These are phyloP conservation scores for Trogon melanurus DNA, from an alignment of 2,113 vertebrate species.

Conservation along the genomic window DNA sequence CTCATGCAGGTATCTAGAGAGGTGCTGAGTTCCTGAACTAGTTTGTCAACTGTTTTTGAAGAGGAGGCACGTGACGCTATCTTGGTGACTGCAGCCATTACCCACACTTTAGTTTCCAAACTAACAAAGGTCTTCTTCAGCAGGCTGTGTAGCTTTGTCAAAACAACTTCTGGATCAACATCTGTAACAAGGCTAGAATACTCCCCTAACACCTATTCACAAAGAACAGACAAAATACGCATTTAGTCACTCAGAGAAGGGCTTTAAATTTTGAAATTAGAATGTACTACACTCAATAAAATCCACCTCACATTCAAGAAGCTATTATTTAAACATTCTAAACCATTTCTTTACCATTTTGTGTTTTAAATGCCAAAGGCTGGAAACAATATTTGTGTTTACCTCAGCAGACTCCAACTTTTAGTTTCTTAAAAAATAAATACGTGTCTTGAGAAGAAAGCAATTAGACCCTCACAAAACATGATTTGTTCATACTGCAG, in stretches of 20 bases:
- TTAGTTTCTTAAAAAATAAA: not conserved
- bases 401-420: not conserved
- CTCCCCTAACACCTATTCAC: conserved; percentile 89
- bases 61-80: conserved; percentile 70
- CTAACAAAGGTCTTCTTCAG: conserved; percentile 79
- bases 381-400: not conserved
- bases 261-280: not conserved
- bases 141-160: conserved; percentile 79
- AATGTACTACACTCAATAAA: not conserved
- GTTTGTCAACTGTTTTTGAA: conserved; percentile 68
- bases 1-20: conserved; percentile 89
- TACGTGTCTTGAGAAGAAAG: not conserved
- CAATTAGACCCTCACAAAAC: not conserved
- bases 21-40: conserved; percentile 78
- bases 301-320: not conserved
- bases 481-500: not conserved
- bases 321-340: not conserved
- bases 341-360: not conserved
- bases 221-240: not conserved
- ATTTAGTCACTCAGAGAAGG: not conserved
- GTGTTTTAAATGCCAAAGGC: not conserved
- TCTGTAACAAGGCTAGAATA: conserved; percentile 83
- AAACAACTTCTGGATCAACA: conserved; percentile 76
- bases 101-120: conserved; percentile 90
- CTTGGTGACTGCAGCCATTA: conserved; percentile 89